Percentiles rank a stretch among this genome's conserved stretches.
Evolutionary conservation across 2,113 vertebrate genomes (phyloP).

Genomic region (Abramis brama): DNA sequence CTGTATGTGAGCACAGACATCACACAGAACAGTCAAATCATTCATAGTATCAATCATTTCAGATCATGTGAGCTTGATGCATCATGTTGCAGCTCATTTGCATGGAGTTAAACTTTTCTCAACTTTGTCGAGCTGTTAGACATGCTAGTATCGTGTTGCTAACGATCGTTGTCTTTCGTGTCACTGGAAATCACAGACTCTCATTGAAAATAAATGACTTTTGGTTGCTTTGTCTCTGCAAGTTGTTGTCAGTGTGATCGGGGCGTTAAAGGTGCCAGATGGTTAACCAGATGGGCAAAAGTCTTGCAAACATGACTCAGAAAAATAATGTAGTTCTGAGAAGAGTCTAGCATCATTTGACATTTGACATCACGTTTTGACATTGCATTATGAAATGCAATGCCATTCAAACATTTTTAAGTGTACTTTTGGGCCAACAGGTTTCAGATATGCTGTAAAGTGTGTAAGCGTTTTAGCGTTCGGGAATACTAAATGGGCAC

Average conservation of each 20-base stretch:
- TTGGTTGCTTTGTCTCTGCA: neutral
- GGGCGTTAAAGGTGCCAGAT: neutral
- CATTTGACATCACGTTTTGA: neutral
- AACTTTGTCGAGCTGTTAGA: neutral
- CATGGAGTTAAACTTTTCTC: neutral
- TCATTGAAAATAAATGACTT: slow-evolving; percentile 7
- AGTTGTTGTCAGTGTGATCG: neutral
- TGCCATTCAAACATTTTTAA: neutral
- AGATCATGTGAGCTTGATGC: neutral
- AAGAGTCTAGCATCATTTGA: neutral
- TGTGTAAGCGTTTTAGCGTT: neutral
- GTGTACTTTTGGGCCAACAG: neutral
- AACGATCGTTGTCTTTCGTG: neutral
- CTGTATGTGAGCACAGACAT: neutral
- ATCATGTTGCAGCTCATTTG: neutral
- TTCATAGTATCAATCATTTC: neutral
- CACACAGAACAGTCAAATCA: neutral
- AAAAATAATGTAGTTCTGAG: neutral
- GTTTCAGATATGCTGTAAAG: neutral
- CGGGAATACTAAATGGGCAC: neutral
- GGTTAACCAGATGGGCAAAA: slow-evolving; percentile 19
- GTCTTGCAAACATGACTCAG: neutral
- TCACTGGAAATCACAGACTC: neutral
- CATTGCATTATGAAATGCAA: neutral
- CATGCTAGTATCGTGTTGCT: neutral